phyloP scores from a whole-genome alignment of 2,113 vertebrate genomes.

The Limanda limanda region DNA sequence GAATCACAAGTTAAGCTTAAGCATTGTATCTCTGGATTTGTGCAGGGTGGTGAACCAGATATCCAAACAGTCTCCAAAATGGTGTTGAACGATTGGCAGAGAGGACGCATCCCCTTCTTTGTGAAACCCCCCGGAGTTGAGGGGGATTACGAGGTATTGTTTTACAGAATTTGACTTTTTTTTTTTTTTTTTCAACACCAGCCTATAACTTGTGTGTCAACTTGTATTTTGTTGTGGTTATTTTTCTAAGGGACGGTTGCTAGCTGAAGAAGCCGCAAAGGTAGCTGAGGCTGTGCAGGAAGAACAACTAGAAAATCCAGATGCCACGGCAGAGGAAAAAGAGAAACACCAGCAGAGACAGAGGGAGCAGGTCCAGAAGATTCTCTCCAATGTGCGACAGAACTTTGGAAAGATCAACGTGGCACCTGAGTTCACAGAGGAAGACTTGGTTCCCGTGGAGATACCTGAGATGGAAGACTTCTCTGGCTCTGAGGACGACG shows the following conservation, averaged over 20 bases:
- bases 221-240: not conserved
- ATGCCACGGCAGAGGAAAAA: slow-evolving; percentile 11
- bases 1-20: not conserved
- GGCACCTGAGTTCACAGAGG: slow-evolving; percentile 90
- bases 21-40: slow-evolving; percentile 12
- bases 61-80: slow-evolving; percentile 93
- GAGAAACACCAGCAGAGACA: slow-evolving; percentile 47
- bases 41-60: slow-evolving; percentile 95
- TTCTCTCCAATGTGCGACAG: slow-evolving; percentile 88
- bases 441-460: slow-evolving; percentile 93
- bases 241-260: slow-evolving; percentile 41
- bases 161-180: not conserved
- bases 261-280: slow-evolving; percentile 33
- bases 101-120: slow-evolving; percentile 97
- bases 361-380: slow-evolving; percentile 83
- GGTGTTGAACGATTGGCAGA: slow-evolving; percentile 99
- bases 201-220: not conserved
- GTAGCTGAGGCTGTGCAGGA: slow-evolving; percentile 44
- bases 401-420: slow-evolving; percentile 96
- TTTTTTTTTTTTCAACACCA: not conserved
- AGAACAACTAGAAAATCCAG: slow-evolving; percentile 46
- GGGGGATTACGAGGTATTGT: slow-evolving; percentile 80
- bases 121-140: slow-evolving; percentile 92
- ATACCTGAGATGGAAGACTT: slow-evolving; percentile 84
- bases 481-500: slow-evolving; percentile 83